Evolutionary conservation across 2,888 invertebrate species (phyloP), one percentile per base, ranked within the genome.

Genomic region (Cryptocephalus moraei): DNA sequence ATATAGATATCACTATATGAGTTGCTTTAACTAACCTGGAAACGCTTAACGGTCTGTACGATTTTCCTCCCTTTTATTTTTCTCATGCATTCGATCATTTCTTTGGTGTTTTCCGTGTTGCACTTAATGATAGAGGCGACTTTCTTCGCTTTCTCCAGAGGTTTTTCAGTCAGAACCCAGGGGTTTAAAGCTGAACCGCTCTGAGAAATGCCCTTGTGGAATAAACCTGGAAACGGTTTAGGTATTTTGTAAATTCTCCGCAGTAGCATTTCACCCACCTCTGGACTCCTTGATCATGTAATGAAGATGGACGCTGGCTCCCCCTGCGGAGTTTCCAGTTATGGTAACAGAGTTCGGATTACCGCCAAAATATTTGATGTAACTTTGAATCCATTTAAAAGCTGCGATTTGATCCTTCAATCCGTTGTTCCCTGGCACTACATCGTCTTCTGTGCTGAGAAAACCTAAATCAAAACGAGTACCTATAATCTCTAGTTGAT

Each of bases 371-470:
- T 73, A 72, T 55, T 75, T 69, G 49, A 87, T 82, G 63, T 87
- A 83, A 41, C 77, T 67, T 48, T 79, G 77, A 0, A 85, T 69
- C 85, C 86, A 88, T 56, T 76, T 75, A 39, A 88, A 65, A 0
- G 85, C 86, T 54, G 81, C 71, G 22, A 74, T 72, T 69, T 87
- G 86, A 72, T 87, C 87, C 61, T 84, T 86, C 33, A 87, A 62
- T 0, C 86, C 87, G 58, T 77, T 78, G 65, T 87, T 87, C 4
- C 84, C 84, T 0, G 87, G 80, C 1, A 83, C 72, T 0, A 75
- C 62, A 1, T 77, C 75, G 55, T 87, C 85, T 33, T 81, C 85
- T 0, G 86, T 85, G 61, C 84, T 85, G 1, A 86, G 69, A 64
- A 89, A 87, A 41, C 88, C 85, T 82, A 41, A 44, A 61, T 4